phyloP scores from a whole-genome alignment of 2,113 vertebrate species.

The Sminthopsis crassicaudata region DNA sequence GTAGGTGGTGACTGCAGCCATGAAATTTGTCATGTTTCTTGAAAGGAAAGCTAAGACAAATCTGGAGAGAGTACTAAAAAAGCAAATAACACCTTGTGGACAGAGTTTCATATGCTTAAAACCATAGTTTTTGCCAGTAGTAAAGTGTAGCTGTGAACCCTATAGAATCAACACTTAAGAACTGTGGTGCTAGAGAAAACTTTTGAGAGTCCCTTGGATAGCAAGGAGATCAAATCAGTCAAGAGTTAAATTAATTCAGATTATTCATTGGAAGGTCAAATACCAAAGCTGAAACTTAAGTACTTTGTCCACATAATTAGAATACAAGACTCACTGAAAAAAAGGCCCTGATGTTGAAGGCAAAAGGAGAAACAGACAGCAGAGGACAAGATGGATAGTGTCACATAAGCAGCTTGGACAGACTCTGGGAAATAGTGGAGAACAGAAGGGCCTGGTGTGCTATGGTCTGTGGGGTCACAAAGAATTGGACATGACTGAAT shows the following conservation, averaged over 20 bases:
- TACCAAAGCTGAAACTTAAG: not conserved
- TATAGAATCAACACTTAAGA: not conserved
- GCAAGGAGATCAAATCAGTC: not conserved
- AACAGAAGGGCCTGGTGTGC: not conserved
- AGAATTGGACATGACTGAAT: not conserved
- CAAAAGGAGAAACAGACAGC: not conserved
- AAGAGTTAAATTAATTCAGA: not conserved
- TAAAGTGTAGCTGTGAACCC: not conserved
- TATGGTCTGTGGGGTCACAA: not conserved
- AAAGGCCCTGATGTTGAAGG: not conserved
- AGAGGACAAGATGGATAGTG: not conserved
- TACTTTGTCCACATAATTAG: not conserved
- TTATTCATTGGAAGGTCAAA: not conserved
- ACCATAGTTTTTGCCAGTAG: not conserved
- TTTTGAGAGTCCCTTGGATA: not conserved
- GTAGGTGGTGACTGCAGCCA: not conserved
- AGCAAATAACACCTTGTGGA: not conserved
- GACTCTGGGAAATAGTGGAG: not conserved
- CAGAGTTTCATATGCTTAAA: not conserved
- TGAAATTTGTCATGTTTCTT: not conserved
- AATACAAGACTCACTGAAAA: not conserved
- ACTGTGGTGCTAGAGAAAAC: not conserved
- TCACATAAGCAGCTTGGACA: not conserved
- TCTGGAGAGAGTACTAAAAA: not conserved
- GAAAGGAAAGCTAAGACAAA: not conserved